These are phyloP conservation scores for Drepana arcuata DNA, from an alignment of 1,140 invertebrate genomes.

Conservation along the genomic window DNA sequence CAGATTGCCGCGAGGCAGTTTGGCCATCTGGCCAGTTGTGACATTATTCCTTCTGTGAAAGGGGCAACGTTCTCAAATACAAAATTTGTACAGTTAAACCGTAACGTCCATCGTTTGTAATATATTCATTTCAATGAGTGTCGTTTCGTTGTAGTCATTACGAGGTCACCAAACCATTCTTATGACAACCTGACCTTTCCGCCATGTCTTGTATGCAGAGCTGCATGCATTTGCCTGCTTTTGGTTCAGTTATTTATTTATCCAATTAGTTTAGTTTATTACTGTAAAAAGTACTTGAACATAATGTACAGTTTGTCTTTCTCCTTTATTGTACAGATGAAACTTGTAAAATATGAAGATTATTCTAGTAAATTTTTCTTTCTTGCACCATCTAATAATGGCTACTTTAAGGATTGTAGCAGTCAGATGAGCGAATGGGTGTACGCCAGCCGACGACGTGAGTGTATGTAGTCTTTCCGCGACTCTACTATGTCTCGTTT, in stretches of 20 bases:
- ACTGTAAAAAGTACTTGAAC: constrained; percentile 66
- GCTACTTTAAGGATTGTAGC: constrained; percentile 83
- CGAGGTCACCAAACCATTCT: constrained; percentile 69
- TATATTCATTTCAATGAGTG: constrained; percentile 72
- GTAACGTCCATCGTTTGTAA: constrained; percentile 72
- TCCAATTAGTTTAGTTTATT: constrained; percentile 71
- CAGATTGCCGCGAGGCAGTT: constrained; percentile 65
- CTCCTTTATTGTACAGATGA: constrained; percentile 69
- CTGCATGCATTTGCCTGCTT: constrained; percentile 77
- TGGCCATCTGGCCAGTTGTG: constrained; percentile 72
- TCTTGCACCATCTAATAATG: constrained; percentile 84
- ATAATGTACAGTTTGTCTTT: constrained; percentile 65
- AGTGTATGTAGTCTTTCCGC: constrained; percentile 33
- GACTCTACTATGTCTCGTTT: constrained; percentile 28
- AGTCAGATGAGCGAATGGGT: constrained; percentile 78
- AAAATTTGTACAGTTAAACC: constrained; percentile 65
- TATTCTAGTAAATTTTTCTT: constrained; percentile 80
- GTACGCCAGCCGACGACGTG: constrained; percentile 43
- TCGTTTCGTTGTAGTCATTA: constrained; percentile 71
- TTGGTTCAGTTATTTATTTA: constrained; percentile 61
- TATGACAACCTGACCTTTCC: constrained; percentile 73
- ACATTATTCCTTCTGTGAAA: constrained; percentile 74
- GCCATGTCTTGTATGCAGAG: constrained; percentile 74
- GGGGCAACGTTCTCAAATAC: constrained; percentile 70
- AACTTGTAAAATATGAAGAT: constrained; percentile 75